Conservation (phyloP, 2,113 vertebrate genomes). For the Pagrus major region DNA sequence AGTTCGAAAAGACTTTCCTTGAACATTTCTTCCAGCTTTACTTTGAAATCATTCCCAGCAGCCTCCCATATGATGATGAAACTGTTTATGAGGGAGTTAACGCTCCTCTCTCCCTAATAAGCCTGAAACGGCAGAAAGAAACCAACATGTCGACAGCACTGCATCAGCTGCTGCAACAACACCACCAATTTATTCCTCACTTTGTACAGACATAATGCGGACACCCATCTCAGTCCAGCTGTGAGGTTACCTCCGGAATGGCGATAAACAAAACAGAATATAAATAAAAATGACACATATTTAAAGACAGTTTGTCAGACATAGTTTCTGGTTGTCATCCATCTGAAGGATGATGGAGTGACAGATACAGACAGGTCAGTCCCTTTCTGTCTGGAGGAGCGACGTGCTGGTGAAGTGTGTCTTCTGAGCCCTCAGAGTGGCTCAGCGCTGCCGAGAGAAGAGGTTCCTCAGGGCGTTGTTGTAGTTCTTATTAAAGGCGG, state of each 20-base stretch:
- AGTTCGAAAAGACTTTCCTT: neutral
- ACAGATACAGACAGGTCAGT: conserved; percentile 17
- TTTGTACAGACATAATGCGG: conserved; percentile 19
- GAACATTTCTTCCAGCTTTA: conserved; percentile 6
- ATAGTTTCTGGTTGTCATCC: conserved; percentile 39
- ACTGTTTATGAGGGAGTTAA: conserved; percentile 20
- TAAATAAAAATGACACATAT: conserved; percentile 32
- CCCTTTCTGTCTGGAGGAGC: conserved; percentile 16
- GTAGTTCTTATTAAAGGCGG: conserved; percentile 98
- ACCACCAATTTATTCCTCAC: conserved; percentile 17
- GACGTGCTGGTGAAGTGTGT: conserved; percentile 46
- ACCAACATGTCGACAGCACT: conserved; percentile 5
- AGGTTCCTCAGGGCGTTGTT: conserved; percentile 95
- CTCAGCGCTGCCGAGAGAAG: conserved; percentile 90
- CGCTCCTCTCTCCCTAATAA: conserved; percentile 29
- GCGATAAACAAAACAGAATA: conserved; percentile 26
- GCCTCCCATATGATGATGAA: conserved; percentile 37
- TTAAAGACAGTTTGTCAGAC: conserved; percentile 20
- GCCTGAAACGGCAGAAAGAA: conserved; percentile 7
- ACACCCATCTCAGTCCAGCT: conserved; percentile 39
- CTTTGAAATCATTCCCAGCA: conserved; percentile 23
- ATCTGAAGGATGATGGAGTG: conserved; percentile 23
- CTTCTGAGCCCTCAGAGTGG: neutral
- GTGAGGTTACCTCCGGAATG: conserved; percentile 31
- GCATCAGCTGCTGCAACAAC: neutral